A percentile compares a stretch with the other conserved stretches of the same genome.
phyloP scores from a whole-genome alignment of 2,113 vertebrate species.

The Eidolon helvum region DNA sequence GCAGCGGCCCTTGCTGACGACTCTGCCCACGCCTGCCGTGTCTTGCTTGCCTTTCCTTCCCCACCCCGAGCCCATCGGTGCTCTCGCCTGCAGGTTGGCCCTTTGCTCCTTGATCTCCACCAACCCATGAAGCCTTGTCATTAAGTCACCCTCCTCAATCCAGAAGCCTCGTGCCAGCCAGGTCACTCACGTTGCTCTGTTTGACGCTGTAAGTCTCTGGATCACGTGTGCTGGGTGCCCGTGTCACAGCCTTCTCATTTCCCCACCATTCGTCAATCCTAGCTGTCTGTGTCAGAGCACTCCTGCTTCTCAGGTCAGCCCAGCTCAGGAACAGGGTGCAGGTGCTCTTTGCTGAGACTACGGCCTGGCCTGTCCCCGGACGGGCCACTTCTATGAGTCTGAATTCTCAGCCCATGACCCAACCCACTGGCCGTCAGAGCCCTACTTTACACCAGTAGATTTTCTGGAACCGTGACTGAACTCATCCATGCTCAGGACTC shows the following conservation, averaged over 20 bases:
- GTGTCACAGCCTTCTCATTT: neutral
- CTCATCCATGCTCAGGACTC: neutral
- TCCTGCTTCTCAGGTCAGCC: neutral
- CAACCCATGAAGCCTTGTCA: neutral
- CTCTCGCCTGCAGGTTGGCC: neutral
- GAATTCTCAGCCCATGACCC: neutral
- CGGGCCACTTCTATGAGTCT: neutral
- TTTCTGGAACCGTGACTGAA: neutral
- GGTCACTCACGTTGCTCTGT: neutral
- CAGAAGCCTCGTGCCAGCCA: neutral
- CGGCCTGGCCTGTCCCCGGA: neutral
- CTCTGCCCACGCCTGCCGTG: rapidly evolving
- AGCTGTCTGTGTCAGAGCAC: too few relatives aligned
- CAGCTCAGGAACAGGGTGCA: neutral
- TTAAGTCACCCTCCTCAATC: neutral
- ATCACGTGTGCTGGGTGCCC: too few relatives aligned
- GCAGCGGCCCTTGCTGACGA: neutral
- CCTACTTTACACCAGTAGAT: neutral
- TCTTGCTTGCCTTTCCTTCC: neutral
- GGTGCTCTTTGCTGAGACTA: neutral
- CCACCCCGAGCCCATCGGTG: neutral
- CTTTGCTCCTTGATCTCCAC: neutral
- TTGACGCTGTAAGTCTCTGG: neutral
- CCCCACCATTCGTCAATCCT: too few relatives aligned
- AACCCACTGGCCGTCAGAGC: neutral